phyloP scores from a whole-genome alignment of 2,888 invertebrate species.

The Myathropa florea region DNA sequence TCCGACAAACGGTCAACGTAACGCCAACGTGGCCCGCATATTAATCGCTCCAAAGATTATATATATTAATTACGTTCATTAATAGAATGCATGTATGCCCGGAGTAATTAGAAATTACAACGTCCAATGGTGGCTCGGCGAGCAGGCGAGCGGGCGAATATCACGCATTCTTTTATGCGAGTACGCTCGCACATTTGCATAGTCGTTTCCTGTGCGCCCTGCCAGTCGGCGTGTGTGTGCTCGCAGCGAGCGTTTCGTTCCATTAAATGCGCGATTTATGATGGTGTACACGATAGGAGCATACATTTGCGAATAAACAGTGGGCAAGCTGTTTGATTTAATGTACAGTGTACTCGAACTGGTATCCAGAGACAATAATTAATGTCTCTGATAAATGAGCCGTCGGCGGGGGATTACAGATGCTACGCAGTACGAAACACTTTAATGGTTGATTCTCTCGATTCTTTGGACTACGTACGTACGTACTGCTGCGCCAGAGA shows the following conservation, averaged over 20 bases:
- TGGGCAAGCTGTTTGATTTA: conserved; percentile 69
- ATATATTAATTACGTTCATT: conserved; percentile 64
- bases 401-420: neutral
- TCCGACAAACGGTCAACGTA: conserved; percentile 39
- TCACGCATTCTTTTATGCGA: conserved; percentile 4
- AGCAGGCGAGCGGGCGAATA: neutral
- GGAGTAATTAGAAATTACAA: conserved; percentile 65
- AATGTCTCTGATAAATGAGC: conserved; percentile 67
- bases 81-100: conserved; percentile 64
- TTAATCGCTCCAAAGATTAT: conserved; percentile 62
- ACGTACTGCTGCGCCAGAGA: neutral
- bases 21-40: conserved; percentile 40
- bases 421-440: neutral
- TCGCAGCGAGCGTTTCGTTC: conserved; percentile 26
- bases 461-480: neutral
- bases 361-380: conserved; percentile 63
- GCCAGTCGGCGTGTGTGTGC: neutral
- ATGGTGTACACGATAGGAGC: conserved; percentile 54
- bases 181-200: conserved; percentile 47
- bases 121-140: conserved; percentile 17
- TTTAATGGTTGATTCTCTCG: neutral
- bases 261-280: conserved; percentile 60
- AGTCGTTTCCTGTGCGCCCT: conserved; percentile 33
- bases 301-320: conserved; percentile 52
- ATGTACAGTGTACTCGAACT: conserved; percentile 18